phyloP scores from a whole-genome alignment of 2,113 vertebrate species.

The Laticauda laticaudata region DNA sequence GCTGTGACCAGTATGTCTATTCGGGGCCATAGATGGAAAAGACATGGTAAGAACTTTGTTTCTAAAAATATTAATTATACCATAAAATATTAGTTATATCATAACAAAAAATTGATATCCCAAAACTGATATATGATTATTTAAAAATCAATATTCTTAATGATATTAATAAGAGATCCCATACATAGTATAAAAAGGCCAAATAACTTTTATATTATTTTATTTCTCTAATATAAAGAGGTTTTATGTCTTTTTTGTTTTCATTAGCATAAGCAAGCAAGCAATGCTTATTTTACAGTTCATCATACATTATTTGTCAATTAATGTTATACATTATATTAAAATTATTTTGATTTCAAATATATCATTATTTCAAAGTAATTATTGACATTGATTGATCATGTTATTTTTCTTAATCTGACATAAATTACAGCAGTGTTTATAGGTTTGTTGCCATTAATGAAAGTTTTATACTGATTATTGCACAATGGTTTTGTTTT shows the following conservation, averaged over 20 bases:
- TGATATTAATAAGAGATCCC: background rate
- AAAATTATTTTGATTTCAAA: background rate
- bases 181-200: background rate
- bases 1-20: constrained; percentile 98
- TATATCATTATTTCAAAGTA: background rate
- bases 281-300: background rate
- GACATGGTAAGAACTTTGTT: constrained; percentile 84
- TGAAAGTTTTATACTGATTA: background rate
- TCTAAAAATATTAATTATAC: background rate
- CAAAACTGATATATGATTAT: background rate
- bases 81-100: background rate
- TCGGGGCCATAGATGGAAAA: constrained; percentile 97
- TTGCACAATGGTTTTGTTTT: background rate
- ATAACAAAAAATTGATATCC: background rate
- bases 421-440: background rate
- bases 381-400: background rate
- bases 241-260: background rate
- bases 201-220: background rate
- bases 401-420: background rate
- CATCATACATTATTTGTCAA: background rate
- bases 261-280: background rate
- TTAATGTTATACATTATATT: background rate
- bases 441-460: background rate
- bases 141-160: background rate
- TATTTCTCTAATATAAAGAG: background rate